Evolutionary conservation across 2,888 invertebrate genomes (phyloP), one percentile per base, ranked within the genome.

Genomic region (Auanema freiburgensis): DNA sequence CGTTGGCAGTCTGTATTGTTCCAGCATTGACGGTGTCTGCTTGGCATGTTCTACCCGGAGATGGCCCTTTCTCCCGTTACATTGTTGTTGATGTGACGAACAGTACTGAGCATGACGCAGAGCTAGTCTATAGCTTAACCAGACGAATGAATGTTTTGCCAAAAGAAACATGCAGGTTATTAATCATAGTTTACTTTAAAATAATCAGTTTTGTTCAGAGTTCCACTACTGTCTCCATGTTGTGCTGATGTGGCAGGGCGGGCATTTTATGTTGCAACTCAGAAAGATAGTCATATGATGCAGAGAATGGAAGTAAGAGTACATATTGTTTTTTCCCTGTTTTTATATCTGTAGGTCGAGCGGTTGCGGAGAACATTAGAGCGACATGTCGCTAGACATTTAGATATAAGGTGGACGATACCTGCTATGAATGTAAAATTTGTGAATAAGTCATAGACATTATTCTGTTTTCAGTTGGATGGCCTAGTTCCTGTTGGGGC

Each of bases 141-240:
- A 65, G 77, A 23, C 18, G 67, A 25, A 75, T 83, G 64, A 69
- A 73, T 41, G 81, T 82, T 8, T 78, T 81, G 52, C 79, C 82
- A 21, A 78, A 72, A 58, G 83, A 82, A 57, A 76, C 77, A 2
- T 82, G 83, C 69, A 62, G 81, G 79, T 78, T 42, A 24, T 53
- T 18, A 0, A 16, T 33, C n/a, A n/a, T n/a, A n/a, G n/a, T n/a
- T n/a, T n/a, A n/a, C n/a, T n/a, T n/a, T 33, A 23, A 52, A 18
- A 12, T 14, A 50, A 50, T 23, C 33, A 10, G 23, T 23, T 12
- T 10, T 16, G 40, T 71, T 42, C 53, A 78, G 81, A 41, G 82
- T 82, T n/a, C 82, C 82, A 0, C 69, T 82, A 14, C 64, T 83
- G 10, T 83, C 79, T 8, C 79, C 79, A 4, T 82, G 86, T 55